phyloP scores from a whole-genome alignment of 2,113 vertebrate genomes.

The Indicator indicator region DNA sequence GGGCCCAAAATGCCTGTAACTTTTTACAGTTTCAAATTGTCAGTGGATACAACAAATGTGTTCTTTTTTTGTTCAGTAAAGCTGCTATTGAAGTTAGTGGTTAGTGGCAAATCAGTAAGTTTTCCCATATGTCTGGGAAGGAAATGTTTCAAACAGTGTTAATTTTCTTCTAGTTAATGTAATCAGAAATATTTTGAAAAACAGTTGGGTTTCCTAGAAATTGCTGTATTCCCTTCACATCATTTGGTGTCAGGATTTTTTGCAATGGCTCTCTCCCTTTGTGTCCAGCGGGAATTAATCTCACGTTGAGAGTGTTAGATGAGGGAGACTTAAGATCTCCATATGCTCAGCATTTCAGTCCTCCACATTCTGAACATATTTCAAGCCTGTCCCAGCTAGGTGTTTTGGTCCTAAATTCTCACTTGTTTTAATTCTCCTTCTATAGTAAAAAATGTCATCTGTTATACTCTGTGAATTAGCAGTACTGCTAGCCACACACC shows the following conservation, averaged over 20 bases:
- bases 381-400: not conserved
- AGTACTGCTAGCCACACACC: not conserved
- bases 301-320: not conserved
- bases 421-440: not conserved
- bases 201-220: not conserved
- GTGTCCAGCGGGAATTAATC: not conserved
- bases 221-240: not conserved
- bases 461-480: not conserved
- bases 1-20: not conserved
- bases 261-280: not conserved
- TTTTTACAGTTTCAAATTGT: constrained; percentile 1
- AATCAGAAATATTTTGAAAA: not conserved
- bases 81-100: not conserved
- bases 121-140: not conserved
- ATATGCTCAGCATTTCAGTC: not conserved
- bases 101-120: not conserved
- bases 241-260: not conserved
- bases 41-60: not conserved
- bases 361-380: not conserved
- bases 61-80: not conserved
- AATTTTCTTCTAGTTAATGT: not conserved
- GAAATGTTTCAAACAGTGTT: not conserved
- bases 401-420: not conserved
- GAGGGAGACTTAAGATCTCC: not conserved
- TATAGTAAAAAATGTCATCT: not conserved